Evolutionary conservation across 2,888 invertebrate genomes (phyloP).

Genomic region (Ormyrus pomaceus): DNA sequence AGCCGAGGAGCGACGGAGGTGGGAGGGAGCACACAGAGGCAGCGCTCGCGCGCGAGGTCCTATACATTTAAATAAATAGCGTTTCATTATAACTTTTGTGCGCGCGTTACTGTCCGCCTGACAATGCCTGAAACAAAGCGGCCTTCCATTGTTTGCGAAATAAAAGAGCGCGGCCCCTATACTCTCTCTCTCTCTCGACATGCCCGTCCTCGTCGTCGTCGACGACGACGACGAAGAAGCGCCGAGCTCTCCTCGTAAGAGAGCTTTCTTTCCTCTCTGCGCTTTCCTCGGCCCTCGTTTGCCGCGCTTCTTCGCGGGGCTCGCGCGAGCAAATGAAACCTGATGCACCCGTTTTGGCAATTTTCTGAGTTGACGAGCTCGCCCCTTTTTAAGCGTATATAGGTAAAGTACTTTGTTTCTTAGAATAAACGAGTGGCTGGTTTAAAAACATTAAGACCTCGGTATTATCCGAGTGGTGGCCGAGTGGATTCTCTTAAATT

Average conservation of each 20-base stretch:
- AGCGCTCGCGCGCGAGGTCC: constrained; percentile 59
- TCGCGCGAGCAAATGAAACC: not conserved
- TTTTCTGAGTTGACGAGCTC: too few species aligned
- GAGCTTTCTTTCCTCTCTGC: not conserved
- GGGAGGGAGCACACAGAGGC: not conserved
- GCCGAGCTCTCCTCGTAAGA: not conserved
- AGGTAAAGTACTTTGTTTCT: too few species aligned
- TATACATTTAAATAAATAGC: constrained; percentile 74
- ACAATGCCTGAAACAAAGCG: constrained; percentile 74
- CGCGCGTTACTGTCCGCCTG: constrained; percentile 71
- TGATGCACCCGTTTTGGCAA: too few species aligned
- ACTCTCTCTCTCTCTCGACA: not conserved
- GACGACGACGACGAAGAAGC: too few species aligned
- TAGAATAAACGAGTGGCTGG: too few species aligned
- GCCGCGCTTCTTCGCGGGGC: not conserved
- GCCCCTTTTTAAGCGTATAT: too few species aligned
- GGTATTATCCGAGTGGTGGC: too few species aligned
- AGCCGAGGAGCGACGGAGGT: not conserved
- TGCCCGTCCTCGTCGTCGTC: not conserved
- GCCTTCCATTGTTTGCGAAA: constrained; percentile 73
- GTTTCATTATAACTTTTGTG: constrained; percentile 75
- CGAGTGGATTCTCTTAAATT: too few species aligned
- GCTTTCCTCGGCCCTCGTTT: not conserved
- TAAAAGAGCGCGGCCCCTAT: constrained; percentile 67
- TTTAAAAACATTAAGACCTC: too few species aligned